Conservation (phyloP, 2,888 invertebrate species). For the Yponomeuta sedellus region DNA sequence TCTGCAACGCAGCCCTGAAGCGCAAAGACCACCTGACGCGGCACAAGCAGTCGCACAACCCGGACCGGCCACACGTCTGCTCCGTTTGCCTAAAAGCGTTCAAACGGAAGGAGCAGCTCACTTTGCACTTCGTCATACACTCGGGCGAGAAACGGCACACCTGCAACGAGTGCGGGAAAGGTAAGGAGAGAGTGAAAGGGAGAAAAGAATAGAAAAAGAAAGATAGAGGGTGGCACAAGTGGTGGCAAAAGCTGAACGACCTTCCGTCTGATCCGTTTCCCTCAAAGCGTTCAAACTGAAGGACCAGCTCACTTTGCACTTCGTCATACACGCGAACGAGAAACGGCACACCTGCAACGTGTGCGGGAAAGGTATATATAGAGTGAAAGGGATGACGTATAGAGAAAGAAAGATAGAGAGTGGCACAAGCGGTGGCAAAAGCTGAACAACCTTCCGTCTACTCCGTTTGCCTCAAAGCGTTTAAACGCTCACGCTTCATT, state of each 20-base stretch:
- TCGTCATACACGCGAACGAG: slow-evolving; percentile 93
- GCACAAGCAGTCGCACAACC: slow-evolving; percentile 92
- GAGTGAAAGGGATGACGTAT: no score
- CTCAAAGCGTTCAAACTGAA: slow-evolving; percentile 93
- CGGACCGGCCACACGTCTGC: slow-evolving; percentile 91
- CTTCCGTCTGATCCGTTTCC: no score
- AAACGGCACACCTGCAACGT: slow-evolving; percentile 91
- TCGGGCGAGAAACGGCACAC: slow-evolving; percentile 92
- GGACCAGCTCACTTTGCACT: slow-evolving; percentile 91
- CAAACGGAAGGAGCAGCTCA: slow-evolving; percentile 92
- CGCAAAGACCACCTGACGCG: slow-evolving; percentile 91
- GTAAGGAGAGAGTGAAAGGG: slow-evolving; percentile 38
- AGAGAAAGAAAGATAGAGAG: no score
- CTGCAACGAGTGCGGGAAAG: slow-evolving; percentile 92
- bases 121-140: slow-evolving; percentile 92
- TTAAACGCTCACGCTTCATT: no score
- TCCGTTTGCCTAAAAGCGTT: slow-evolving; percentile 92
- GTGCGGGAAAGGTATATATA: no score
- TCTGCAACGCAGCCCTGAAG: slow-evolving; percentile 91
- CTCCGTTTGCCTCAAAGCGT: no score
- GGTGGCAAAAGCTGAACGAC: no score
- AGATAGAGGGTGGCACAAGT: no score
- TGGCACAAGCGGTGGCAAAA: no score
- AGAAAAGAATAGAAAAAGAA: no score
- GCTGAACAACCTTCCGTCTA: no score